Base-by-base conservation (phyloP, 2,113 vertebrate species). In the Hippolais icterina region DNA sequence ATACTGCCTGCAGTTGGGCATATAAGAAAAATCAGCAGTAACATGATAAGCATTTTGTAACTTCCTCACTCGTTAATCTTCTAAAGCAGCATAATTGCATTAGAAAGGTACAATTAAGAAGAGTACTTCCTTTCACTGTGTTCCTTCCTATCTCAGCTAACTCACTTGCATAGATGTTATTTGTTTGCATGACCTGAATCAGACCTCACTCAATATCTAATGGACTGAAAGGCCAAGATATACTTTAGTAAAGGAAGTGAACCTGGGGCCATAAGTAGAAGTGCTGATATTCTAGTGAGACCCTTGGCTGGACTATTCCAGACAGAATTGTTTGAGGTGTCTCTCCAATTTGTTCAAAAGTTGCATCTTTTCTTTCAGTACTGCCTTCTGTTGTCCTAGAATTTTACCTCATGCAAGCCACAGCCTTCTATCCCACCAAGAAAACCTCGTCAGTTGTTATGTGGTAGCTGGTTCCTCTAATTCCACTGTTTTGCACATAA, bases 71-170 rank as follows among this genome's bases (percentile, higher is more conserved):
- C 50, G 5, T 87, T 83, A 59, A 50, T 83, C 76, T 79, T 94
- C 52, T 54, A 50, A 77, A 81, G 64, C 18, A 74, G 8, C 0
- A 2, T 82, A 89, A 93, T 60, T 91, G 19, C 52, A 71, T 95
- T 91, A 94, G 68, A 94, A 93, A 90, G 11, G 63, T 72, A 85
- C 78, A 94, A 89, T 88, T 72, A 83, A 89, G 72, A 83, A 1
- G 4, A 69, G 33, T 88, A 60, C 57, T 88, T 87, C 61, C 75
- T 85, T 90, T 79, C 37, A 42, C 16, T 50, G 1, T 69, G 37
- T 52, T 94, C 22, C 41, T 93, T 79, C 53, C 66, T 57, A 61
- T 28, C 42, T 76, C 70, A 61, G 27, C n/a, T 64, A 64, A 65
- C 27, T 81, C 1, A 15, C 20, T 47, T 53, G 11, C 1, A 1